Conservation (phyloP, 2,888 invertebrate genomes). For the Drosophila borealis region DNA sequence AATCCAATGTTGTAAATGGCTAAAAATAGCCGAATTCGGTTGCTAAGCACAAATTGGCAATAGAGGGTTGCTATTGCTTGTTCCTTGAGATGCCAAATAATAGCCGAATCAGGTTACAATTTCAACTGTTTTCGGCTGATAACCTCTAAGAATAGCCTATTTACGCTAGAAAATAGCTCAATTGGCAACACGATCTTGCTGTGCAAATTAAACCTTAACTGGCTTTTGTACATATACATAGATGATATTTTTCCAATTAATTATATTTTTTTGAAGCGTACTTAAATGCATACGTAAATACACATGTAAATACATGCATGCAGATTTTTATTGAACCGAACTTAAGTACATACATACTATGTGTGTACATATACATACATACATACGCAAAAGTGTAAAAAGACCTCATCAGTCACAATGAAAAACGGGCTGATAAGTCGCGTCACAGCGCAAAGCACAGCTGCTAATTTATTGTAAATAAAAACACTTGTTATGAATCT, state of each 20-base stretch:
- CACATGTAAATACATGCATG: neutral
- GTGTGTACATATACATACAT: neutral
- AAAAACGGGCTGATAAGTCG: conserved; percentile 39
- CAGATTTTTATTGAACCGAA: too few species aligned
- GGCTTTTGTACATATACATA: too few species aligned
- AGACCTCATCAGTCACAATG: conserved; percentile 35
- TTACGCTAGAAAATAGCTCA: neutral
- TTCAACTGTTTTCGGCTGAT: too few species aligned
- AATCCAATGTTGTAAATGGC: too few species aligned
- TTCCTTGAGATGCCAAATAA: too few species aligned
- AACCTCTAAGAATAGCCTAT: neutral
- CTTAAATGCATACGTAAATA: neutral
- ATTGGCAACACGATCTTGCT: neutral
- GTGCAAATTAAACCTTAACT: too few species aligned
- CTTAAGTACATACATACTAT: neutral
- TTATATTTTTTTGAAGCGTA: neutral
- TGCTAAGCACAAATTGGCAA: too few species aligned
- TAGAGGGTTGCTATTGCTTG: too few species aligned
- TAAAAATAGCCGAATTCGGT: too few species aligned
- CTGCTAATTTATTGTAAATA: conserved; percentile 42
- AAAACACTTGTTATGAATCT: conserved; percentile 7
- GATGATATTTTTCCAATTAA: neutral
- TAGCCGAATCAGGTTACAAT: too few species aligned
- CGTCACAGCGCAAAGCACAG: conserved; percentile 27
- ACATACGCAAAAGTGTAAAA: neutral